These are phyloP conservation scores for Ditylenchus weischeri DNA, from an alignment of 2,888 invertebrate genomes.

Conservation along the genomic window DNA sequence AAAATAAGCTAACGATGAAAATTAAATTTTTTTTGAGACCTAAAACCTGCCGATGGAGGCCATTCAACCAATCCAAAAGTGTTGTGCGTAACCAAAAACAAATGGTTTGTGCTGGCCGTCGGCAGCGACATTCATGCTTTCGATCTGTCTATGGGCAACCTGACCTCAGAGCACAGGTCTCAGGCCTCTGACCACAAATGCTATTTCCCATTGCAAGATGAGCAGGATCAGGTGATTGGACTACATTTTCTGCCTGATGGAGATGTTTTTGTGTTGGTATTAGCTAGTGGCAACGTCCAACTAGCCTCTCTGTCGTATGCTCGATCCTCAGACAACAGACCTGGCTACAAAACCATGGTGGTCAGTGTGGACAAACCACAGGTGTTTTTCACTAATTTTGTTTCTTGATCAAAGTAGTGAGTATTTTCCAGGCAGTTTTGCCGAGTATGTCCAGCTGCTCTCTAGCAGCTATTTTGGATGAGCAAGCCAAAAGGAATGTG, in stretches of 20 bases:
- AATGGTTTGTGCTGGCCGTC: constrained; percentile 24
- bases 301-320: constrained; percentile 8
- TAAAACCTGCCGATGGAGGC: no score
- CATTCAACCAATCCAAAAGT: constrained; percentile 7
- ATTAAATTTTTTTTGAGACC: no score
- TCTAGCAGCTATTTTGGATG: constrained; percentile 2
- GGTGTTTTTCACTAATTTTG: neutral
- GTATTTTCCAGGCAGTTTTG: constrained; percentile 12
- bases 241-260: constrained; percentile 20
- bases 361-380: constrained; percentile 1
- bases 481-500: constrained; percentile 4
- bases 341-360: no score
- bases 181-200: constrained; percentile 8
- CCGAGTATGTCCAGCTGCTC: constrained; percentile 8
- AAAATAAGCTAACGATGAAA: no score
- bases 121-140: constrained; percentile 21
- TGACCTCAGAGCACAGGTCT: no score
- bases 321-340: no score
- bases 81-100: constrained; percentile 13
- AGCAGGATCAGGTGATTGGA: constrained; percentile 11
- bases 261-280: constrained; percentile 21
- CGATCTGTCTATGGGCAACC: constrained; percentile 21
- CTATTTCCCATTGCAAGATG: neutral
- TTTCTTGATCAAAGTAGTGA: neutral
- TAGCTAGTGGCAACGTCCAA: constrained; percentile 7